These are phyloP conservation scores for Diadegma fenestrale DNA, from an alignment of 2,888 invertebrate species.

Conservation along the genomic window DNA sequence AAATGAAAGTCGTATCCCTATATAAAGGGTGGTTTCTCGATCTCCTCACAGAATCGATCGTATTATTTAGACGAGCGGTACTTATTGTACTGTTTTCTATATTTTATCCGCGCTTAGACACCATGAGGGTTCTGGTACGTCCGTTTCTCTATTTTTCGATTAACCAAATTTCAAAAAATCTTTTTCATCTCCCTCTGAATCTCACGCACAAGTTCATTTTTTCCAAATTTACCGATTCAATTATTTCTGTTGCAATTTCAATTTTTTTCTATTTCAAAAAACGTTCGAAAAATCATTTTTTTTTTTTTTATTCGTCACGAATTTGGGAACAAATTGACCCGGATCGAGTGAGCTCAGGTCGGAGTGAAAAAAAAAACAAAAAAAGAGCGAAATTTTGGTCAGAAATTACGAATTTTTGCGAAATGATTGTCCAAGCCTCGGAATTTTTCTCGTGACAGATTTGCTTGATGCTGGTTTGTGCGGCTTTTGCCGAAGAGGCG, in stretches of 20 bases:
- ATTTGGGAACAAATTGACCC: too few relatives aligned
- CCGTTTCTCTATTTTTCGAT: not conserved
- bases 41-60: constrained; percentile 78
- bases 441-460: constrained; percentile 79
- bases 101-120: constrained; percentile 71
- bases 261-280: too few relatives aligned
- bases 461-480: constrained; percentile 84
- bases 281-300: too few relatives aligned
- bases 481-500: constrained; percentile 82
- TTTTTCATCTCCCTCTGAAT: not conserved
- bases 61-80: constrained; percentile 72
- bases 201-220: not conserved
- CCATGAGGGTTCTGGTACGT: constrained; percentile 83
- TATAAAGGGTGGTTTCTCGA: constrained; percentile 84
- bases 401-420: too few relatives aligned
- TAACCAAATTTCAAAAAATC: not conserved
- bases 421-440: too few relatives aligned
- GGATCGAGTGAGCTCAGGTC: too few relatives aligned
- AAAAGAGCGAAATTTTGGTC: too few relatives aligned
- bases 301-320: too few relatives aligned
- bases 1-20: constrained; percentile 85
- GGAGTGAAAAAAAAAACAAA: too few relatives aligned
- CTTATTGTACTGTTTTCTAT: constrained; percentile 73
- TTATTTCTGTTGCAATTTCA: too few relatives aligned
- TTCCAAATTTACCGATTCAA: not conserved